Conservation (phyloP, 2,797 vertebrate genomes). For the Artibeus lituratus region DNA sequence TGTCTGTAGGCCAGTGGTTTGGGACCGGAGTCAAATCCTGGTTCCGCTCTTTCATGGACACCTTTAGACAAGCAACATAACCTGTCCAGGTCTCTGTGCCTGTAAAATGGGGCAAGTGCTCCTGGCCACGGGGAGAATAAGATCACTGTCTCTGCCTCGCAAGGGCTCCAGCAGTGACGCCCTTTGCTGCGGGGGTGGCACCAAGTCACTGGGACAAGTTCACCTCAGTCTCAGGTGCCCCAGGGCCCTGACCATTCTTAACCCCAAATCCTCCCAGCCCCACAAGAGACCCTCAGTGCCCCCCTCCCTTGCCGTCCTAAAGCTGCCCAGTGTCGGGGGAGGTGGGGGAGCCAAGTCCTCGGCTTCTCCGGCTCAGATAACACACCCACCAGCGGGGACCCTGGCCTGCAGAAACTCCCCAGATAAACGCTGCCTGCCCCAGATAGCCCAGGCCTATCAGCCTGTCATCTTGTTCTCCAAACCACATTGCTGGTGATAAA, state of each 20-base stretch:
- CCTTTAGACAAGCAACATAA: not conserved
- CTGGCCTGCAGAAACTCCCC: slow-evolving; percentile 31
- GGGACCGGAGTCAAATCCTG: not conserved
- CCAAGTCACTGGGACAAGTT: not conserved
- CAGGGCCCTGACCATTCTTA: not conserved
- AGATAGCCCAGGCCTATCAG: slow-evolving; percentile 63
- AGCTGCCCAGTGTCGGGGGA: not conserved
- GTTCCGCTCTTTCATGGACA: not conserved
- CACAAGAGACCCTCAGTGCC: not conserved
- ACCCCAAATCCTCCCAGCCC: not conserved
- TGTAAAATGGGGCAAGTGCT: not conserved
- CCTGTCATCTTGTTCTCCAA: slow-evolving; percentile 63
- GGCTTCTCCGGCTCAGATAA: slow-evolving; percentile 27
- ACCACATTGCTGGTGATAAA: slow-evolving; percentile 67
- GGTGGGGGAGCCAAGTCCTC: not conserved
- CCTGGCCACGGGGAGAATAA: not conserved
- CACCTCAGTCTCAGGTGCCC: not conserved
- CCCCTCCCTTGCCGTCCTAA: not conserved
- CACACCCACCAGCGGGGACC: not conserved
- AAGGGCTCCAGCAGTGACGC: not conserved
- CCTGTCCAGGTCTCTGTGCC: not conserved
- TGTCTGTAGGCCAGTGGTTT: not conserved
- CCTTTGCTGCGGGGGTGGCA: not conserved
- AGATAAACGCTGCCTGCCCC: slow-evolving; percentile 61
- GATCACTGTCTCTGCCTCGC: not conserved